Conservation (phyloP, 2,888 invertebrate species). For the Tanypteryx hageni region DNA sequence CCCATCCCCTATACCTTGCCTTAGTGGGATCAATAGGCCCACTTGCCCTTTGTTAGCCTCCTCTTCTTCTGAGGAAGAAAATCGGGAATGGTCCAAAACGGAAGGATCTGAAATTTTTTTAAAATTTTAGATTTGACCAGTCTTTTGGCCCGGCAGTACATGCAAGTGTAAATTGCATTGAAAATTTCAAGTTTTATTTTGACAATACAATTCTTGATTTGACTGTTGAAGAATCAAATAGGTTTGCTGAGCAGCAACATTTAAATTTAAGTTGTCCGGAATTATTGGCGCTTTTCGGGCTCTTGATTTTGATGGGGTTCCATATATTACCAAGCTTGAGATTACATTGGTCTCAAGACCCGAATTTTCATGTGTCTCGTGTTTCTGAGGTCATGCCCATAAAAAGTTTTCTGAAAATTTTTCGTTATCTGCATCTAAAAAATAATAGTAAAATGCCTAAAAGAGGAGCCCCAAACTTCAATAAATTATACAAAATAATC, state of each 20-base stretch:
- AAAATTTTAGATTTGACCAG: no score
- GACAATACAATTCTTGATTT: neutral
- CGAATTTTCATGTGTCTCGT: conserved; percentile 17
- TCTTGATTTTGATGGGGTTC: neutral
- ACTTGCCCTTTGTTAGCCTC: no score
- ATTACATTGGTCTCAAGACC: conserved; percentile 54
- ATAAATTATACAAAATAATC: conserved; percentile 65
- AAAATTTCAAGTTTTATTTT: neutral
- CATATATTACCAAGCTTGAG: conserved; percentile 48
- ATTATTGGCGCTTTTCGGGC: neutral
- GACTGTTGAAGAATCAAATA: neutral
- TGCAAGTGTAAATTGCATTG: no score
- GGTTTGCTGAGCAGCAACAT: no score
- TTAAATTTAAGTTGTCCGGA: neutral
- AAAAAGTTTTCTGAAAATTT: conserved; percentile 57
- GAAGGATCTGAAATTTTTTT: no score
- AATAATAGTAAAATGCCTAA: conserved; percentile 65
- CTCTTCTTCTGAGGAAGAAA: no score
- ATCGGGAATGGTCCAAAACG: no score
- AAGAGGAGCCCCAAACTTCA: conserved; percentile 45
- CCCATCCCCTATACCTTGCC: no score
- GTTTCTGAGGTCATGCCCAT: conserved; percentile 64
- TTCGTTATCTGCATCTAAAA: conserved; percentile 64
- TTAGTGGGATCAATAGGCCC: no score
- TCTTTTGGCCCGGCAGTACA: no score